Evolutionary conservation across 1,140 invertebrate species (phyloP).

Genomic region (Carcinoscorpius rotundicauda): DNA sequence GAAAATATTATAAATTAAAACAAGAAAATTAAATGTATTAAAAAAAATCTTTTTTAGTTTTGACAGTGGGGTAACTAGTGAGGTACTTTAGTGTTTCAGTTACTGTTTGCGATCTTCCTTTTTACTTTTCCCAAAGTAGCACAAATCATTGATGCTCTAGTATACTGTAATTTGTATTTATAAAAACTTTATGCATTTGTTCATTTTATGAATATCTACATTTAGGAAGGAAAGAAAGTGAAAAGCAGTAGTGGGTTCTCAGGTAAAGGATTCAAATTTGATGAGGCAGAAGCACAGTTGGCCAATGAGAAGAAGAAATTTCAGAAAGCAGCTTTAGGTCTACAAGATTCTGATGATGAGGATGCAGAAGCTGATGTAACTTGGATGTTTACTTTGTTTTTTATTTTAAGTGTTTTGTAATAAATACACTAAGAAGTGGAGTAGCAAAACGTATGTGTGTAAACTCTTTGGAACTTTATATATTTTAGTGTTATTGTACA

Average conservation of each 20-base stretch:
- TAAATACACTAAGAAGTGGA: background rate
- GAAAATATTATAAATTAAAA: too few species aligned
- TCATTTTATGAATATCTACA: constrained; percentile 4
- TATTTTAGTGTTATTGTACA: too few species aligned
- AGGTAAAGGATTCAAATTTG: constrained; percentile 98
- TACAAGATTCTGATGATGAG: constrained; percentile 96
- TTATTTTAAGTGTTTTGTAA: too few species aligned
- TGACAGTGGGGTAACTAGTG: too few species aligned
- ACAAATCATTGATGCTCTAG: background rate
- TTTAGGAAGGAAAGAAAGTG: constrained; percentile 68
- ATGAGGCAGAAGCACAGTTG: constrained; percentile 92
- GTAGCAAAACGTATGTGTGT: background rate
- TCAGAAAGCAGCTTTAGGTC: constrained; percentile 87
- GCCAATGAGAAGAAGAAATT: constrained; percentile 95
- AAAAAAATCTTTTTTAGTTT: too few species aligned
- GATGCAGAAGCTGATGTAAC: constrained; percentile 79
- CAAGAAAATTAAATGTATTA: too few species aligned
- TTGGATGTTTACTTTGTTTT: too few species aligned
- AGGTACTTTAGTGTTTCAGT: too few species aligned
- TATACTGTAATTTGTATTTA: constrained; percentile 8
- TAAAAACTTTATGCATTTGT: constrained; percentile 1
- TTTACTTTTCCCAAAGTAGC: background rate
- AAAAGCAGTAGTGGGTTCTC: constrained; percentile 83
- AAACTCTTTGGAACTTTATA: too few species aligned
- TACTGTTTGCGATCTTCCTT: too few species aligned